Evolutionary conservation across 2,888 invertebrate species (phyloP), one percentile per base, ranked within the genome.

Genomic region (Rotaria macrura): DNA sequence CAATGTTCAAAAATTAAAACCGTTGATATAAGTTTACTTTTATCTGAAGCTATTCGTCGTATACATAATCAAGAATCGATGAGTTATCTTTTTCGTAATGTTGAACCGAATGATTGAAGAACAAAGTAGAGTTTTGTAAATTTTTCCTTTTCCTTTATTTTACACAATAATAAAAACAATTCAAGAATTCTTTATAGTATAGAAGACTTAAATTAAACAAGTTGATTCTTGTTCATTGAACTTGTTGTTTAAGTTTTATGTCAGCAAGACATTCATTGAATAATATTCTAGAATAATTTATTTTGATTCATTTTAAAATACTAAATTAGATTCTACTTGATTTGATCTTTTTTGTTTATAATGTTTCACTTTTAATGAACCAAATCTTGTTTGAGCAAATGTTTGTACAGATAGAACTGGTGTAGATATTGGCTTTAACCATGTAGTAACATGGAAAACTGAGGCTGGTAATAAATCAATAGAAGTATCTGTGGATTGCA

Each of bases 31-130:
- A 97, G 97, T 88, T 94, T 97, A 88, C 93, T 99, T 88, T 92
- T 99, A 86, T 95, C 97, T 34, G 99, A 99, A 92, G 97, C 98
- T 20, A 99, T 99, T 89, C 93, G 99, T 43, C 94, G 99, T 89
- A 99, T 98, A 88, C 98, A 98, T 91, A 96, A 99, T 92, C 97
- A 98, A 90, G 99, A 99, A 91, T 97, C 97, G 52, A 98, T 99
- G 98, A 97, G 97, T 25, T 97, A 97, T 92, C 93, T 99, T 85
- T 99, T 99, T 92, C 95, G 84, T 72, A 84, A 85, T 57, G 65
- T 86, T 49, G 83, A 79, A 25, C 65, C 85, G 2, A 85, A 86
- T 57, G 86, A 86, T 72, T 86, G 38, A 84, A 20, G 38, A 23
- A 6, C 23, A 12, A 17, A 1, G 14, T 49, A n/a, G n/a, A n/a